Conservation (phyloP, 2,888 invertebrate species). For the Drosophila eohydei region DNA sequence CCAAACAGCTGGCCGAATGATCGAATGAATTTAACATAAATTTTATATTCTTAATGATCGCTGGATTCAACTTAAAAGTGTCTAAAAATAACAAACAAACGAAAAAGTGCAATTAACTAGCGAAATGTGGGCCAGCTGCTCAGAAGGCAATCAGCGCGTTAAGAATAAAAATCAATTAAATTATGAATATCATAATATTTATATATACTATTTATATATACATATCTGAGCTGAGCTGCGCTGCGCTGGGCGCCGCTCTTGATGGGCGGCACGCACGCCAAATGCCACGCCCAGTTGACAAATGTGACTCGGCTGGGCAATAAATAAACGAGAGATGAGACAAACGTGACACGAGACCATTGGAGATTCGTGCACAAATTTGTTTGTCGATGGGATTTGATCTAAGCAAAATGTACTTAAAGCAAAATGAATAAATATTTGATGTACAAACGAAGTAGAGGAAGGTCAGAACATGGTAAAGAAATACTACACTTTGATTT, state of each 20-base stretch:
- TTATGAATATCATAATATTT: slow-evolving; percentile 65
- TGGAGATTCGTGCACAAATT: background rate
- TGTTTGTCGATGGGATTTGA: background rate
- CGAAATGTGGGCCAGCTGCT: slow-evolving; percentile 63
- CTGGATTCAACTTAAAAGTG: slow-evolving; percentile 28
- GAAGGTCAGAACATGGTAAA: background rate
- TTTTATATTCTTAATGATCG: slow-evolving; percentile 37
- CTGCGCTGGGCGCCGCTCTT: slow-evolving; percentile 6
- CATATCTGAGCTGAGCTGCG: background rate
- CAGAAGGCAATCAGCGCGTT: slow-evolving; percentile 62
- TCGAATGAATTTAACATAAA: slow-evolving; percentile 38
- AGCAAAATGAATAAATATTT: background rate
- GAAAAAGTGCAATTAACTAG: slow-evolving; percentile 56
- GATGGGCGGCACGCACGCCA: slow-evolving; percentile 32
- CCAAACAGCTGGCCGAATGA: slow-evolving; percentile 27
- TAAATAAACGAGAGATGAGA: slow-evolving; percentile 23
- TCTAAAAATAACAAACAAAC: slow-evolving; percentile 56
- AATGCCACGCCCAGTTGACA: slow-evolving; percentile 45
- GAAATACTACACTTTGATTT: too few relatives aligned
- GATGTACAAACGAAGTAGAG: background rate
- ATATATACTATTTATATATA: slow-evolving; percentile 3
- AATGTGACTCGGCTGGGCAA: slow-evolving; percentile 8
- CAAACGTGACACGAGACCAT: slow-evolving; percentile 6
- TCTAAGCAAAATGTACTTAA: background rate
- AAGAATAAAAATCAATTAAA: slow-evolving; percentile 67